phyloP scores from a whole-genome alignment of 2,797 vertebrate species.

The Steatocranus sp. region DNA sequence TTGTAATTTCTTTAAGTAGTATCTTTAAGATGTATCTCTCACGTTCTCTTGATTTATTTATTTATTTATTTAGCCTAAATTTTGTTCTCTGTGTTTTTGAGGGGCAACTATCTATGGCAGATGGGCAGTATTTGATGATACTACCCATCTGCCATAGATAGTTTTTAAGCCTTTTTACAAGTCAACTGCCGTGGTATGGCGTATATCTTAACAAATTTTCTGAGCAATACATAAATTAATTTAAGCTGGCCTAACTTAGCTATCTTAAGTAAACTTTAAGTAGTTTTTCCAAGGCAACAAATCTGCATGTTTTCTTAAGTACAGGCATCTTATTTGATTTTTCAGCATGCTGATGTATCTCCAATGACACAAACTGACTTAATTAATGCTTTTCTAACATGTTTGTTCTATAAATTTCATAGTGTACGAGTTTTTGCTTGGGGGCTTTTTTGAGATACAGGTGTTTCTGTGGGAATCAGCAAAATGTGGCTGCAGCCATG shows the following conservation, averaged over 20 bases:
- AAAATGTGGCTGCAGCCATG: background rate
- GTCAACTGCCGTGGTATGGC: background rate
- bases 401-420: background rate
- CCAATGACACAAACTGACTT: background rate
- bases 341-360: accelerated
- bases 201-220: background rate
- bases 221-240: background rate
- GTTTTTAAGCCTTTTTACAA: background rate
- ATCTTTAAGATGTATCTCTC: background rate
- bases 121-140: background rate
- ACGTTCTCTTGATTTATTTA: background rate
- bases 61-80: background rate
- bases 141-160: background rate
- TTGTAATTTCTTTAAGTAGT: background rate
- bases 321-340: background rate
- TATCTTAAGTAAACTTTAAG: background rate
- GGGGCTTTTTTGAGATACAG: background rate
- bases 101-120: background rate
- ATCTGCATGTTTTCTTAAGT: background rate
- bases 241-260: background rate
- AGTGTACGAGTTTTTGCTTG: background rate
- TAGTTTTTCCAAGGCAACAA: background rate
- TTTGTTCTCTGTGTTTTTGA: background rate
- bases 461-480: background rate
- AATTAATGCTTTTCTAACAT: background rate